Evolutionary conservation across 2,113 vertebrate genomes (phyloP), one percentile per base, ranked within the genome.

Genomic region (Ivindomyrus marchei): DNA sequence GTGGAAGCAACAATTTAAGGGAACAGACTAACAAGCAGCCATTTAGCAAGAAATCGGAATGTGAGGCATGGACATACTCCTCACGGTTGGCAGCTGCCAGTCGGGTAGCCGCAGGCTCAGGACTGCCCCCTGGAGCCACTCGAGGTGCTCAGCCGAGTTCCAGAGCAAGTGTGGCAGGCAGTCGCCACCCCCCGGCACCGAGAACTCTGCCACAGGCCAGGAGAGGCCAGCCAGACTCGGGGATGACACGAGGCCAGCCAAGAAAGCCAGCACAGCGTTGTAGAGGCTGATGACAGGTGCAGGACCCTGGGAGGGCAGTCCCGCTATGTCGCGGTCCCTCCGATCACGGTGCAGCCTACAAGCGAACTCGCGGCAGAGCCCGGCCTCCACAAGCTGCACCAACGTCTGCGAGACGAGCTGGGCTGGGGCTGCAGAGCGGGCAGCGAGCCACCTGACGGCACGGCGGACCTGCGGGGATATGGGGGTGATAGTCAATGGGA

Each of bases 131-230:
- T 93, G 96, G 15, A 99, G 93, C 98, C 98, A 99, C 62, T 94
- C 93, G 91, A 98, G 94, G 90, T 99, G 98, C 47, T 93, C 92
- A 0, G 94, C 90, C 0, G 92, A 89, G 89, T 99, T 99, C 98
- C 98, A 99, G 17, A 95, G 95, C 90, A 95, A 93, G 88, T 97
- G 97, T 17, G 98, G 98, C 88, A 99, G 94, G 77, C 96, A 90
- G 27, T 91, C 93, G 19, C 91, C 95, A 77, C 94, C 96, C 0
- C 96, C 96, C 0, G 94, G 94, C 87, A 95, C 92, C 8, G 94
- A 95, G 90, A 99, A 99, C 91, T 99, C 98, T 0, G 92, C 90
- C 0, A 98, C 94, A 2, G 98, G 98, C 98, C 98, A 99, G 0
- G 98, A 99, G 74, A 98, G 94, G 77, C 94, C 92, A 47, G 93